Evolutionary conservation across 2,888 invertebrate genomes (phyloP).

Genomic region (Diploptera punctata): DNA sequence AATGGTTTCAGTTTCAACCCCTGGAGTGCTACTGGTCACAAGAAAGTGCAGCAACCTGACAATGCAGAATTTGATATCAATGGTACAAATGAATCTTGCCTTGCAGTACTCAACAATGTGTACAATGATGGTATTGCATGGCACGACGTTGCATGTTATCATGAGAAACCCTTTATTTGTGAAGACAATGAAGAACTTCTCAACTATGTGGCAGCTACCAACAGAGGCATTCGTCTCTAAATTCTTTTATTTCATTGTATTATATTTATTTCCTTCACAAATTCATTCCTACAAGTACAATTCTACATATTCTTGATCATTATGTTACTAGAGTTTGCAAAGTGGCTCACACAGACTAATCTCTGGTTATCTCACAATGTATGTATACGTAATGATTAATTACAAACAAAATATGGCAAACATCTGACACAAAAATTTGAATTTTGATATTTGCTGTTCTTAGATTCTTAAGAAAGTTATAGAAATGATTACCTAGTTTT

Average conservation of each 20-base stretch:
- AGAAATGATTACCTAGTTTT: too few species aligned
- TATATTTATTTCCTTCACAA: neutral
- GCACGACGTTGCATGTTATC: slow-evolving; percentile 94
- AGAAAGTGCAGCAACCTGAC: slow-evolving; percentile 86
- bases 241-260: slow-evolving; percentile 10
- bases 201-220: slow-evolving; percentile 83
- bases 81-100: slow-evolving; percentile 84
- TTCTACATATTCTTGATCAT: too few species aligned
- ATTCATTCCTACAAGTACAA: neutral
- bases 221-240: slow-evolving; percentile 84
- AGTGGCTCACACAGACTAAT: too few species aligned
- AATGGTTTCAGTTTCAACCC: slow-evolving; percentile 84
- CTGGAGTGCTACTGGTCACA: slow-evolving; percentile 91
- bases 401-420: too few species aligned
- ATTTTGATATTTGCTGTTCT: too few species aligned
- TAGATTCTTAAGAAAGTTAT: too few species aligned
- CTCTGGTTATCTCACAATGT: too few species aligned
- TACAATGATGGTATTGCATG: slow-evolving; percentile 93
- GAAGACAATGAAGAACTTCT: slow-evolving; percentile 90
- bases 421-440: too few species aligned
- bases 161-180: slow-evolving; percentile 90
- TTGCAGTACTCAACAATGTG: slow-evolving; percentile 88
- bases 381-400: too few species aligned
- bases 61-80: slow-evolving; percentile 92
- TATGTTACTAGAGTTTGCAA: too few species aligned